Percentiles rank a stretch among this genome's conserved stretches.
Conservation (phyloP, 2,113 vertebrate species). For the Osmerus mordax region DNA sequence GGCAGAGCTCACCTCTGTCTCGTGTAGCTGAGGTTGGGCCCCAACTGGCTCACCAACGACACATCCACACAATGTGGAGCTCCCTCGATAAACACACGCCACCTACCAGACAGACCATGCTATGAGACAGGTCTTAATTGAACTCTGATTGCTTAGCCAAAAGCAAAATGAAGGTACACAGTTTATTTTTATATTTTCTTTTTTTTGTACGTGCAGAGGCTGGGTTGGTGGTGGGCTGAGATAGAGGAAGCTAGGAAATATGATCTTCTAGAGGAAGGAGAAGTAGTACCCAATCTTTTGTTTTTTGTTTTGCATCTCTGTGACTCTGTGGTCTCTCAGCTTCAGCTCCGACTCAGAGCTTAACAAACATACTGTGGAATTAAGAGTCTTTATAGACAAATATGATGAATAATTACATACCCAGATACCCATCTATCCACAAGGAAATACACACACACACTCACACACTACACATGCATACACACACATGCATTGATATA, state of each 20-base stretch:
- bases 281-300: slow-evolving; percentile 49
- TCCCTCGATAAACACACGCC: slow-evolving; percentile 48
- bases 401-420: background rate
- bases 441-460: background rate
- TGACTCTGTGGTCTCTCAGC: slow-evolving; percentile 54
- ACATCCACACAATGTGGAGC: slow-evolving; percentile 53
- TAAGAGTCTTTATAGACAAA: background rate
- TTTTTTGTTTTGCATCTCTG: slow-evolving; percentile 52
- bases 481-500: background rate
- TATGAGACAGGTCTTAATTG: background rate
- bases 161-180: background rate
- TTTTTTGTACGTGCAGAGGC: background rate
- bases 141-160: background rate
- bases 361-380: slow-evolving; percentile 52
- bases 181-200: background rate
- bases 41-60: slow-evolving; percentile 40
- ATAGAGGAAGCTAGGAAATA: background rate
- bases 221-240: background rate
- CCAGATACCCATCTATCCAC: background rate
- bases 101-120: slow-evolving; percentile 32
- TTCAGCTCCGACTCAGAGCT: slow-evolving; percentile 49
- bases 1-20: slow-evolving; percentile 41
- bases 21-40: slow-evolving; percentile 56
- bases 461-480: background rate
- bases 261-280: background rate